Evolutionary conservation across 2,888 invertebrate genomes (phyloP), one percentile per base, ranked within the genome.

Genomic region (Pyrrhosoma nymphula): DNA sequence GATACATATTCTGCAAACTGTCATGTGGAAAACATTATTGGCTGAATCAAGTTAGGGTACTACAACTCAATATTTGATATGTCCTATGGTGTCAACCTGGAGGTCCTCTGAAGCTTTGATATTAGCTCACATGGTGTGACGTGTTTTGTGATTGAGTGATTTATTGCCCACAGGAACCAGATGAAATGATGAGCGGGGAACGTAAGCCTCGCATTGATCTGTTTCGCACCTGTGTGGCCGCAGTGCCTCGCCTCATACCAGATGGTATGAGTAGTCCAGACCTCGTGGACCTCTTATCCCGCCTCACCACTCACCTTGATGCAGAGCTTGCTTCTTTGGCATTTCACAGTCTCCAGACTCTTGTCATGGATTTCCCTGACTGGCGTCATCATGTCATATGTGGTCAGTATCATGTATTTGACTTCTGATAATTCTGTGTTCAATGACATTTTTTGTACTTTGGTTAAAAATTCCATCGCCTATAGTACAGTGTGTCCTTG

Each of bases 231-330:
- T 99, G 99, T 96, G 99, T 99, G 30, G 99, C 99, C 18, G 99
- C 99, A 12, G 99, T 99, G 96, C 99, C 99, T 0, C 98, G 99
- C 95, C 97, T 99, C 55, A 99, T 99, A 96, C 99, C 99, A 0
- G 99, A 99, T 96, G 99, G 99, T 23, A 99, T 99, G 99, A 98
- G 98, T 30, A 98, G 99, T 23, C 98, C 98, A 63, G 99, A 99
- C 97, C 97, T 99, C 95, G 99, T 99, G 8, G 99, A 99, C 96
- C 97, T 99, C 96, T 97, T 99, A 8, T 98, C 99, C 82, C 98
- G 99, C 12, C 98, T 99, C 90, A 99, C 99, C 0, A 99, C 99
- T 0, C 99, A 99, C 97, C 99, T 99, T 98, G 99, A 99, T 96
- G 99, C 99, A 97, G 99, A 99, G 97, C 97, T 99, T 95, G 98